These are phyloP conservation scores for Caenorhabditis tropicalis DNA, from an alignment of 1,140 invertebrate species.

Conservation along the genomic window DNA sequence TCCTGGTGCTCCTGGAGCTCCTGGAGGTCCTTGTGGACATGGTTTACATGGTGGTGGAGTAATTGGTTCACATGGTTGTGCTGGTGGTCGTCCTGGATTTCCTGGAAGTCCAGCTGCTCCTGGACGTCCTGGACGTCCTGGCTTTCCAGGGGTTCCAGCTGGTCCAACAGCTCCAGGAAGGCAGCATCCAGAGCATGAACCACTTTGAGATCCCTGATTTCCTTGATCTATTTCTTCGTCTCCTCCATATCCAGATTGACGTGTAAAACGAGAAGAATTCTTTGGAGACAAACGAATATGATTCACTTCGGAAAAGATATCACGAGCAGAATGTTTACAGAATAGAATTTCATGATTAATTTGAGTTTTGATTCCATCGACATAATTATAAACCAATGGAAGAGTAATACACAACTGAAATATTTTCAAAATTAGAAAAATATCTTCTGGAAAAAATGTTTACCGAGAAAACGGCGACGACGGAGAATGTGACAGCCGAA, in stretches of 20 bases:
- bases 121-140: slow-evolving; percentile 46
- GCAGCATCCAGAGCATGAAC: slow-evolving; percentile 48
- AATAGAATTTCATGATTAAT: slow-evolving; percentile 1
- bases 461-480: slow-evolving; percentile 7
- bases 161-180: slow-evolving; percentile 53
- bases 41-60: slow-evolving; percentile 52
- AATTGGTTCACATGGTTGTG: slow-evolving; percentile 50
- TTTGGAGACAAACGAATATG: not conserved
- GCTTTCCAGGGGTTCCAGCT: slow-evolving; percentile 47
- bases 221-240: not conserved
- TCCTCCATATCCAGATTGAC: not conserved
- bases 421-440: not conserved
- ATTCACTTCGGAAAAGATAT: not conserved
- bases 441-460: not conserved
- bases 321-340: slow-evolving; percentile 17
- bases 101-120: slow-evolving; percentile 57
- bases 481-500: not conserved
- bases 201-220: not conserved
- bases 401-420: not conserved
- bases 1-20: slow-evolving; percentile 51
- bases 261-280: not conserved
- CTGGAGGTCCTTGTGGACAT: slow-evolving; percentile 47
- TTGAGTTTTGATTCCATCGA: slow-evolving; percentile 6
- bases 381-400: slow-evolving; percentile 1
- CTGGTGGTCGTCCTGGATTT: slow-evolving; percentile 53